Evolutionary conservation across 1,140 invertebrate species (phyloP), one percentile per base, ranked within the genome.

Genomic region (Heliothis subflexa): DNA sequence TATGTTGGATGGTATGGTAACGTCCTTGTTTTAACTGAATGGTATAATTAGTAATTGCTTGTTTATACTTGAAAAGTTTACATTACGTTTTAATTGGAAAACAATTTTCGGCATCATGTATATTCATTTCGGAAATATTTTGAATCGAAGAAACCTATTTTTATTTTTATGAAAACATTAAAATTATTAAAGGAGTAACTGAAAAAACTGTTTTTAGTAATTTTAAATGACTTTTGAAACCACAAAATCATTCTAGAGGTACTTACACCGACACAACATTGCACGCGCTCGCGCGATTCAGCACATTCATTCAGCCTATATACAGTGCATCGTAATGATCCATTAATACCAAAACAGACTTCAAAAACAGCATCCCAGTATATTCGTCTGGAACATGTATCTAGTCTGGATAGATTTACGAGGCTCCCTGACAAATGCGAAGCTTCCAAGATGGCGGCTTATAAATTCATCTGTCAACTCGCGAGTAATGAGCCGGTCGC

Each of bases 391-490:
- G 18, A 55, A 11, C 66, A 11, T 50, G 50, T n/a, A 40, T 52
- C 4, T 40, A 70, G 18, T 16, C n/a, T 21, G 61, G 52, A 68
- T 47, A 40, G 33, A 66, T 66, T 78, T 68, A 68, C 64, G 50
- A 66, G 52, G 9, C 74, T 7, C 25, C 52, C 50, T 80, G 83
- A 84, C 83, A 84, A 84, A 84, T 84, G 81, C 78, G 68, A 78
- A 40, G 74, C 78, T 61, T 71, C 28, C 52, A 52, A 49, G 18
- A 78, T 45, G 54, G 16, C 45, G 13, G 73, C 81, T 86, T 89
- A 89, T 84, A 88, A 89, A 90, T 89, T 86, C 78, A 62, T 86
- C 85, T 85, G 88, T 88, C 86, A 81, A 70, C 79, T 50, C 50
- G 74, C 40, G 59, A 81, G 82, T 88, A 88, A 89, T 86, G 87